Evolutionary conservation across 64 coral and sea anemone genomes (phyloP), one percentile per base, ranked within the genome.

Genomic region (Astreopora myriophthalma): DNA sequence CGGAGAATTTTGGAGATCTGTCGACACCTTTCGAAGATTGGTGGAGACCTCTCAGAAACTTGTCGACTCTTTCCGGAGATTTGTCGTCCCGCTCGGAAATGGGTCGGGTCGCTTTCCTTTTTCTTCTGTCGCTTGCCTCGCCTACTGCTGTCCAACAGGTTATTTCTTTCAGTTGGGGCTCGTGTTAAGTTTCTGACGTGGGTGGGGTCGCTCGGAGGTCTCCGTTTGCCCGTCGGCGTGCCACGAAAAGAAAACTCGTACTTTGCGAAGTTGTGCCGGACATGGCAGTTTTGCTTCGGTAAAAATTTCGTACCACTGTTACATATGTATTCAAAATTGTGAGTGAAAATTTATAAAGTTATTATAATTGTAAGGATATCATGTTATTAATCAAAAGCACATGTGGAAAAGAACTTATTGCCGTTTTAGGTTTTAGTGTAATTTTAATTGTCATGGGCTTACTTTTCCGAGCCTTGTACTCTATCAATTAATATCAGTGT

Each of bases 351-450:
- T 36, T 37, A 64, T 83, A 20, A 58, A 83, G 67, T 70, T 70
- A 37, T 73, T 64, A 35, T 20, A 62, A 83, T 39, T 64, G 79
- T 83, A 62, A 64, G 55, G 57, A 83, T 64, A 64, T 38, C 57
- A 38, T 83, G 52, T 83, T 44, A 86, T 44, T 80, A 58, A 85
- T 89, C 63, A 93, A 88, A 55, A 35, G 46, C 76, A 62, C 44
- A 73, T 73, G 85, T 87, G 57, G 71, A 58, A 46, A 46, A 58
- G 17, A 93, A 88, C 51, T 77, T 89, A 62, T 42, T 77, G 71
- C 92, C 85, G 66, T 88, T 94, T 62, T 94, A 94, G 85, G 85
- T 94, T 94, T 89, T 94, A 94, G 67, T 81, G 75, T 89, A 89
- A 82, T 94, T 94, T 94, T 93, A 55, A 94, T 74, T 92, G 70